Evolutionary conservation across 2,888 invertebrate genomes (phyloP).

Genomic region (Entomobrya proxima): DNA sequence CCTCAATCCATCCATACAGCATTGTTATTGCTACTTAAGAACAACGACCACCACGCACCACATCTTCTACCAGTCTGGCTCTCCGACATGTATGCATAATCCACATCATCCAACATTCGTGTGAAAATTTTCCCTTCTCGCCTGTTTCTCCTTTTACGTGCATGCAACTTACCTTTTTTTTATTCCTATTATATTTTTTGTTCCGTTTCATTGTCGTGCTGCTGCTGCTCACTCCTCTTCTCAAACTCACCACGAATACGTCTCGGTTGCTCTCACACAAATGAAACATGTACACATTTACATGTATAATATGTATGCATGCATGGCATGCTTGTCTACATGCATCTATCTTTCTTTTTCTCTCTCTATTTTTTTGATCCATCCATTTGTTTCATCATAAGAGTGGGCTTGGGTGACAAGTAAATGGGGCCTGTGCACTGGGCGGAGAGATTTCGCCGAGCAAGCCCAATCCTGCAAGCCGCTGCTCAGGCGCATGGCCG

Average conservation of each 20-base stretch:
- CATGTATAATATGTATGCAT: conserved; percentile 6
- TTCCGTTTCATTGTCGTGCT: conserved; percentile 5
- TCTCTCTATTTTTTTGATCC: conserved; percentile 41
- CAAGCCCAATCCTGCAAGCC: conserved; percentile 67
- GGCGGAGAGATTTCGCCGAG: conserved; percentile 69
- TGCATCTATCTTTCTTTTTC: conserved; percentile 27
- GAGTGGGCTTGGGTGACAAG: conserved; percentile 68
- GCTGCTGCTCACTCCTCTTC: conserved; percentile 12
- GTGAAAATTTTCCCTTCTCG: conserved; percentile 15
- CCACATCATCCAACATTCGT: not conserved
- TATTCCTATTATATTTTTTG: not conserved
- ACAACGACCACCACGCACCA: not conserved
- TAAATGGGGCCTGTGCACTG: conserved; percentile 65
- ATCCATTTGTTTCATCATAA: conserved; percentile 56
- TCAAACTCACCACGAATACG: not conserved
- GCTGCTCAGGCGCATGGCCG: conserved; percentile 68
- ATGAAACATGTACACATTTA: conserved; percentile 51
- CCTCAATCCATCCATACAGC: conserved; percentile 36
- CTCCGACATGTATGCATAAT: not conserved
- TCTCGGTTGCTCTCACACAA: conserved; percentile 1
- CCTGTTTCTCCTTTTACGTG: not conserved
- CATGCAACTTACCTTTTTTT: conserved; percentile 31
- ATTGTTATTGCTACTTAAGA: conserved; percentile 10
- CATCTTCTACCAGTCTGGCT: not conserved
- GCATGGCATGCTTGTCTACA: conserved; percentile 7